Base-by-base conservation (phyloP, 2,797 vertebrate genomes). In the Lates japonicus region DNA sequence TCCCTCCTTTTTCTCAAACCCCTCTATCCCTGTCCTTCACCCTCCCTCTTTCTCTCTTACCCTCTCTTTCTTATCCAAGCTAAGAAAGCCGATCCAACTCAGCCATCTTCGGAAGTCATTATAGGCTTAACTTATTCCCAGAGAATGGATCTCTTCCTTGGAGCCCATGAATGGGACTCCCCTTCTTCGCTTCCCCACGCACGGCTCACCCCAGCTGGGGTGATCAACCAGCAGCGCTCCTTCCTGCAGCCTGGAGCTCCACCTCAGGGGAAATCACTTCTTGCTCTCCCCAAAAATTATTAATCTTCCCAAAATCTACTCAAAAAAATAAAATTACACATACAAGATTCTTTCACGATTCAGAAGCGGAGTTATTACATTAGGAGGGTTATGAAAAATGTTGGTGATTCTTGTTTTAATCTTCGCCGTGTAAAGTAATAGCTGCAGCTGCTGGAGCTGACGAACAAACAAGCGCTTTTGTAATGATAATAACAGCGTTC, bases 91-190 rank as follows among this genome's bases (percentile, higher is more conserved):
- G 70, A 90, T 90, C 87, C 74, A 5, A 70, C 68, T 72, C 71
- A 49, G 63, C 90, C 92, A 69, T 89, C 84, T 81, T 83, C 49
- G 74, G 89, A 94, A 88, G 86, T 92, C 86, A 91, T 94, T 90
- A 92, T 68, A 74, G 90, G 92, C 92, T 93, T 92, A 92, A 84
- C n/a, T 90, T 83, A 89, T 93, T 93, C 91, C 84, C 86, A 86
- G 79, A 82, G 72, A 90, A 80, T 83, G 88, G 78, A 86, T 83
- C 79, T 82, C 72, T 60, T 82, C 71, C 84, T 70, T 20, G 20
- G 62, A 90, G 78, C 68, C 71, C 25, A 9, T 78, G 72, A 41
- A 64, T 70, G 74, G 71, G 70, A 65, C 74, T 78, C 58, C 63
- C 29, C 19, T 65, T 78, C 70, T 67, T 64, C 3, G 1, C 84